Percentiles rank a stretch among this genome's conserved stretches.
Conservation (phyloP, 2,797 vertebrate species). For the Sebastes reedi region DNA sequence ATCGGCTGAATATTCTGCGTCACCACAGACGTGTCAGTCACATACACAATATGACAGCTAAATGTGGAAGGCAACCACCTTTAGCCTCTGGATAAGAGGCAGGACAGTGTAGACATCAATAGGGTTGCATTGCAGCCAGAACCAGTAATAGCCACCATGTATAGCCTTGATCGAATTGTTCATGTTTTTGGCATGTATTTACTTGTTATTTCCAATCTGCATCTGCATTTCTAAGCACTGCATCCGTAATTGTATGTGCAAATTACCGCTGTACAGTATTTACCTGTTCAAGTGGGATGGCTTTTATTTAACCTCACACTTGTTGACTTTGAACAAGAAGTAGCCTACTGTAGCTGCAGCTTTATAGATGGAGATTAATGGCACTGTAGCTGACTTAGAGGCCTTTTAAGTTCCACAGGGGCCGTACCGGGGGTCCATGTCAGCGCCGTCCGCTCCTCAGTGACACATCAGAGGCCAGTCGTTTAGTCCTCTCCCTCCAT, state of each 20-base stretch:
- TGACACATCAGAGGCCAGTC: conserved; percentile 43
- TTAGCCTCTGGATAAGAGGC: not conserved
- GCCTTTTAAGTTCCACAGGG: conserved; percentile 41
- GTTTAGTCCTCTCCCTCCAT: conserved; percentile 20
- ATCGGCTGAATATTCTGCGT: not conserved
- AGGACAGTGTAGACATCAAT: not conserved
- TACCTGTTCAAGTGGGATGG: not conserved
- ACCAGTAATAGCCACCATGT: not conserved
- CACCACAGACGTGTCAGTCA: not conserved
- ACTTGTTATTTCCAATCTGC: not conserved
- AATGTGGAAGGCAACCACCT: not conserved
- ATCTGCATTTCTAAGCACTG: not conserved
- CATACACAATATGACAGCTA: not conserved
- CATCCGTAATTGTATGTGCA: not conserved
- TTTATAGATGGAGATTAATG: conserved; percentile 49
- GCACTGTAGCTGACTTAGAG: conserved; percentile 1
- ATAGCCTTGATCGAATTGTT: not conserved
- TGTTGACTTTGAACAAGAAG: conserved; percentile 22
- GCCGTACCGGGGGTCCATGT: conserved; percentile 23
- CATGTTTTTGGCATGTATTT: not conserved
- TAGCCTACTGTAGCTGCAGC: conserved; percentile 10
- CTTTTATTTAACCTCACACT: not conserved
- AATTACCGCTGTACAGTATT: not conserved
- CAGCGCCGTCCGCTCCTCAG: conserved; percentile 32
- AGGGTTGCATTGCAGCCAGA: not conserved